Evolutionary conservation across 1,140 invertebrate species (phyloP), one percentile per base, ranked within the genome.

Genomic region (Brachystomella parvula): DNA sequence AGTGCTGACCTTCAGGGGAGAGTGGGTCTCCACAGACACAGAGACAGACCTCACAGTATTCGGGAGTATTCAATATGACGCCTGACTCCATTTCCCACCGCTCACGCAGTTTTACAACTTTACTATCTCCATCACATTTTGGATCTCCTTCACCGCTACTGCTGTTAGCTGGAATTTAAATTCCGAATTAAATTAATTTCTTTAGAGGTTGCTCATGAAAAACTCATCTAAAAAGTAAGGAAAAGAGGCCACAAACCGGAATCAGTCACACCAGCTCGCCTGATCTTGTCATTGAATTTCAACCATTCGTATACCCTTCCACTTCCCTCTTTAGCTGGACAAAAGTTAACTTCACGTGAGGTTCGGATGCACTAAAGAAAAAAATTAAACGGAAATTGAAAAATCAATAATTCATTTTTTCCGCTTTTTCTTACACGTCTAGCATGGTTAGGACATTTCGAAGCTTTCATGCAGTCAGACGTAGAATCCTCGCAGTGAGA

Each of bases 41-140:
- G 21, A 67, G 60, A 58, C 66, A 67, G 24, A 67, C 33, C 47
- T 67, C 66, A 49, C 66, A 67, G 47, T 67, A 67, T 58, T 67
- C 47, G 28, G 66, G 66, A 15, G 66, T 60, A 44, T 39, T 63
- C n/a, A 67, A 35, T 29, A 67, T 63, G 2, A 67, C 31, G 1
- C 66, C 66, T 24, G 39, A 60, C 24, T 67, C 66, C 66, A 67
- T 67, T 33, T 67, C 66, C 66, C 66, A 67, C 19, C 66, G 28
- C 47, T 67, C 66, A 2, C 26, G 15, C 6, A 49, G 1, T n/a
- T 39, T 62, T 35, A 62, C 12, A 2, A 24, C 60, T 21, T 39
- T 32, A n/a, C n/a, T n/a, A 62, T 35, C 44, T 29, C 21, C 30
- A 44, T 26, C 17, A 29, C 26, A 59, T 6, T 3, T 3, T 6